These are phyloP conservation scores for Alligator sinensis DNA, from an alignment of 2,113 vertebrate genomes.

Conservation along the genomic window DNA sequence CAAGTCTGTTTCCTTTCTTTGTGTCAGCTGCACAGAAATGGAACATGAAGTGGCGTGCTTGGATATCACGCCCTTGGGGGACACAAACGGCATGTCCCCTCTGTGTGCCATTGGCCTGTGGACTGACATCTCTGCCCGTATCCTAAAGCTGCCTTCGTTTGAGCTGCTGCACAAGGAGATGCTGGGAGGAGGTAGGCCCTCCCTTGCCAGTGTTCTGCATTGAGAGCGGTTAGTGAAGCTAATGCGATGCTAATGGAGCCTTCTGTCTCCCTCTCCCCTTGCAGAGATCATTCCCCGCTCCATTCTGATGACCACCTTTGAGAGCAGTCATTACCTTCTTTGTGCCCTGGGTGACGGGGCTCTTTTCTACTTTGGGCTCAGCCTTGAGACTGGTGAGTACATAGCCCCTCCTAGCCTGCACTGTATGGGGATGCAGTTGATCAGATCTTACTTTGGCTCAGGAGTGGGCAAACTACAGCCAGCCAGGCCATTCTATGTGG, in stretches of 20 bases:
- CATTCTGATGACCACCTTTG: constrained; percentile 98
- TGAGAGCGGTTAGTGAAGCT: rapidly evolving
- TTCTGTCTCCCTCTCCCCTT: not conserved
- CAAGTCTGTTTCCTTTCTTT: not conserved
- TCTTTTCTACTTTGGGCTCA: constrained; percentile 97
- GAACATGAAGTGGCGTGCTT: constrained; percentile 98
- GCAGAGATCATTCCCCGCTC: constrained; percentile 98
- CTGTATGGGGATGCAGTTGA: not conserved
- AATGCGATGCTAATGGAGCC: rapidly evolving
- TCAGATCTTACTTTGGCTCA: rapidly evolving
- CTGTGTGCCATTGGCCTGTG: constrained; percentile 97
- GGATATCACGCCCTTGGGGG: constrained; percentile 96
- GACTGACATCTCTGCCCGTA: constrained; percentile 97
- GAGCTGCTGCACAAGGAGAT: constrained; percentile 97
- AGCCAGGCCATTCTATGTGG: no score
- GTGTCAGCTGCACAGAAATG: constrained; percentile 92
- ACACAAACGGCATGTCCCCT: constrained; percentile 86
- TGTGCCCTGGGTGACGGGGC: constrained; percentile 98
- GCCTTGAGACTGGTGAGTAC: constrained; percentile 88
- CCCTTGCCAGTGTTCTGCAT: not conserved
- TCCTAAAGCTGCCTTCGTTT: constrained; percentile 94
- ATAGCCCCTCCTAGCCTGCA: rapidly evolving
- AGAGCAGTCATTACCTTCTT: constrained; percentile 96
- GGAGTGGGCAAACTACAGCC: no score
- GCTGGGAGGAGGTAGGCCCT: constrained; percentile 93